Evolutionary conservation across 1,140 invertebrate species (phyloP).

Genomic region (Dysdera silvatica): DNA sequence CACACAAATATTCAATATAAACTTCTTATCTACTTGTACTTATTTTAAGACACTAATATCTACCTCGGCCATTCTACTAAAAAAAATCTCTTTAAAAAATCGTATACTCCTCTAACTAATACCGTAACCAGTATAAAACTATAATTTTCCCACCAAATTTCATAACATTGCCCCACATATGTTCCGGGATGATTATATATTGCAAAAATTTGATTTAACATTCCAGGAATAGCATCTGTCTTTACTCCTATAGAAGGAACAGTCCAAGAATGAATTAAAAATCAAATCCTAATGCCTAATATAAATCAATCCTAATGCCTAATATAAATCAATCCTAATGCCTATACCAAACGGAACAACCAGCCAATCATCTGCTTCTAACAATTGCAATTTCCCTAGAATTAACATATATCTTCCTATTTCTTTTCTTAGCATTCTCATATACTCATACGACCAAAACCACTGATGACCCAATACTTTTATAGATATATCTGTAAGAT

Average conservation of each 20-base stretch:
- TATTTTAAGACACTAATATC: slow-evolving; percentile 15
- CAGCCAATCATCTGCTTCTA: slow-evolving; percentile 57
- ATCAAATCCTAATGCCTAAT: slow-evolving; percentile 51
- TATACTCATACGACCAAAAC: slow-evolving; percentile 58
- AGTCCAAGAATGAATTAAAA: slow-evolving; percentile 63
- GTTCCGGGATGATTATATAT: slow-evolving; percentile 51
- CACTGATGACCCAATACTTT: slow-evolving; percentile 59
- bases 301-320: no score
- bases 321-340: no score
- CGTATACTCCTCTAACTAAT: slow-evolving; percentile 39
- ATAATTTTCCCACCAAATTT: slow-evolving; percentile 68
- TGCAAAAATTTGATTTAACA: slow-evolving; percentile 57
- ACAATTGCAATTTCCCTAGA: slow-evolving; percentile 48
- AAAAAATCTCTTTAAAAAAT: slow-evolving; percentile 33
- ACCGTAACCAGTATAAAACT: slow-evolving; percentile 66
- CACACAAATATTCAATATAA: slow-evolving; percentile 40
- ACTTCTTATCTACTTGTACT: slow-evolving; percentile 44
- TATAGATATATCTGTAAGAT: slow-evolving; percentile 48
- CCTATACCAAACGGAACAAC: slow-evolving; percentile 49
- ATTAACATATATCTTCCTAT: slow-evolving; percentile 56
- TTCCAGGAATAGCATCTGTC: slow-evolving; percentile 57
- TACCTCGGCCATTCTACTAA: not conserved
- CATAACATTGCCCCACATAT: slow-evolving; percentile 64
- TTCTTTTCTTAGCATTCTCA: no score
- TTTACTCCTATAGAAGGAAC: slow-evolving; percentile 57